A percentile compares a stretch with the other conserved stretches of the same genome.
phyloP scores from a whole-genome alignment of 2,888 invertebrate genomes.

The Drosophila atripex region DNA sequence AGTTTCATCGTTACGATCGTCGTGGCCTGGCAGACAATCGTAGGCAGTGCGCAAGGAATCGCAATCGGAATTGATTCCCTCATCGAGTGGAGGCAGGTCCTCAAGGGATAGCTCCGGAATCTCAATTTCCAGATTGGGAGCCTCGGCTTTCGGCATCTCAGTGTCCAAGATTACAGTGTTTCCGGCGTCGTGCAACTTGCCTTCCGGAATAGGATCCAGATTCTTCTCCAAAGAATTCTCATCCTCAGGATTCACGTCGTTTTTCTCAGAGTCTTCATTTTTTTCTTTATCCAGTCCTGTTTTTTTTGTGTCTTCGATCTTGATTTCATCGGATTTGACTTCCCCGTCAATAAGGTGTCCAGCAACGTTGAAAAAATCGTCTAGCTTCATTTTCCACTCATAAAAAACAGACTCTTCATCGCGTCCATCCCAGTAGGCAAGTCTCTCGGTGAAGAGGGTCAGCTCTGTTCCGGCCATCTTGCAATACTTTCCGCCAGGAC shows the following conservation, averaged over 20 bases:
- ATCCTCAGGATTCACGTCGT: neutral
- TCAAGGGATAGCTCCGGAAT: neutral
- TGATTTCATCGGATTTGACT: neutral
- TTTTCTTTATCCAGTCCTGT: neutral
- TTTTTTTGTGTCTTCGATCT: neutral
- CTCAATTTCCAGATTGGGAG: neutral
- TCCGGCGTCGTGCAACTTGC: neutral
- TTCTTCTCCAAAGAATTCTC: rapidly evolving
- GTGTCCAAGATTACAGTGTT: neutral
- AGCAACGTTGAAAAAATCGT: conserved; percentile 45
- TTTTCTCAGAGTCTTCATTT: no score
- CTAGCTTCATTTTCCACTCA: conserved; percentile 42
- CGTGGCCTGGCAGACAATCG: conserved; percentile 11
- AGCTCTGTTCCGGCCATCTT: conserved; percentile 51
- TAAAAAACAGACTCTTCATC: neutral
- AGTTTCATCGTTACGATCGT: conserved; percentile 2
- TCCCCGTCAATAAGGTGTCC: conserved; percentile 20
- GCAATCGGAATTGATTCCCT: conserved; percentile 14
- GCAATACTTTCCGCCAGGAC: conserved; percentile 39
- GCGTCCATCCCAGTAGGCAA: neutral
- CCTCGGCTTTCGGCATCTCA: neutral
- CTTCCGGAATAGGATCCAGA: neutral
- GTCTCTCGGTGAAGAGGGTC: conserved; percentile 10
- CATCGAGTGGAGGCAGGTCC: neutral
- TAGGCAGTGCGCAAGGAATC: conserved; percentile 13